Conservation (phyloP, 2,797 vertebrate genomes). For the Apogon talboti region DNA sequence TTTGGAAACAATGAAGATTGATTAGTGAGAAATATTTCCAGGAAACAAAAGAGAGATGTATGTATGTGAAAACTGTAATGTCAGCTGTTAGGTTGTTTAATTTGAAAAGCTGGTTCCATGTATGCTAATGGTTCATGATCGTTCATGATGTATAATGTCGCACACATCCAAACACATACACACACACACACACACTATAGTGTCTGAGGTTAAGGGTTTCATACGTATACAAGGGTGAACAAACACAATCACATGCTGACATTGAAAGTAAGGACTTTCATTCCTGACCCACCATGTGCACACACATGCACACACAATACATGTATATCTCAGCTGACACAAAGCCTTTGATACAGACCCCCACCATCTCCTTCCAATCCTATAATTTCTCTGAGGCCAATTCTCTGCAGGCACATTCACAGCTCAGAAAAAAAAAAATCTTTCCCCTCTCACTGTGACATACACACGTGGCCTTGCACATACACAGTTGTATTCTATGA, state of each 20-base stretch:
- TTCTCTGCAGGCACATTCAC: constrained; percentile 49
- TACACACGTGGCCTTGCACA: constrained; percentile 9
- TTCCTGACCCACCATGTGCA: background rate
- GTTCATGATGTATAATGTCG: background rate
- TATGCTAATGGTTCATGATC: background rate
- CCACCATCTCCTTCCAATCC: constrained; percentile 40
- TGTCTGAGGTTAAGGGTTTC: background rate
- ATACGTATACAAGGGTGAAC: background rate
- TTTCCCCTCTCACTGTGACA: constrained; percentile 8
- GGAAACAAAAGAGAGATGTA: constrained; percentile 2
- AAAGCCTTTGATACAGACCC: constrained; percentile 45
- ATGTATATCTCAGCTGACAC: constrained; percentile 43
- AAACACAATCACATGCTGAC: background rate
- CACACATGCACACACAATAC: constrained; percentile 16
- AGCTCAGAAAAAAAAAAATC: constrained; percentile 20
- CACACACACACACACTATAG: background rate
- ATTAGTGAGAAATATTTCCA: constrained; percentile 22
- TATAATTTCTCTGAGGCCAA: constrained; percentile 52
- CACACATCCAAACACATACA: background rate
- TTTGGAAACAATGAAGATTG: constrained; percentile 39
- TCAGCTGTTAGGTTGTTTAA: constrained; percentile 7
- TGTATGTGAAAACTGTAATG: background rate
- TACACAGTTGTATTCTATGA: constrained; percentile 35
- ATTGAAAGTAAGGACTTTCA: constrained; percentile 6
- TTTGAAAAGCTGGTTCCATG: background rate